Evolutionary conservation across 2,888 invertebrate species (phyloP).

Genomic region (Philereme transversata): DNA sequence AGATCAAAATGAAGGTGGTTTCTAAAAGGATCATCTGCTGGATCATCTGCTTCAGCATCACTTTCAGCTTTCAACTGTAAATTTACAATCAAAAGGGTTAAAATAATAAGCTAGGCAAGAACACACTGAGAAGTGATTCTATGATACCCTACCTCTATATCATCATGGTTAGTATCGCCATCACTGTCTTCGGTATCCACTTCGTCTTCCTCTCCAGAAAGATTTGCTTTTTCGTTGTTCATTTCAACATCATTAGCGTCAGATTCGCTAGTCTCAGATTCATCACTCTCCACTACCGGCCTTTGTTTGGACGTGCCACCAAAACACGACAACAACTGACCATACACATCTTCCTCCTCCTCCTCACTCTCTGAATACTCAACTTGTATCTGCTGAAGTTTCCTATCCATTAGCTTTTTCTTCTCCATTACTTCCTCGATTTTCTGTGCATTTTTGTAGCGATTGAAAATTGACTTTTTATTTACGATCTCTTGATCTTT

Average conservation of each 20-base stretch:
- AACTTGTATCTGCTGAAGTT: slow-evolving; percentile 59
- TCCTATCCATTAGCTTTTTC: slow-evolving; percentile 66
- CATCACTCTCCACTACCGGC: slow-evolving; percentile 56
- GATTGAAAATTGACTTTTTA: slow-evolving; percentile 76
- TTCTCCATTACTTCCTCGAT: slow-evolving; percentile 75
- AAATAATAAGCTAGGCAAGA: background rate
- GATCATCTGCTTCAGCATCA: slow-evolving; percentile 52
- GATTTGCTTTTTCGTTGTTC: slow-evolving; percentile 5
- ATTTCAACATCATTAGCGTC: slow-evolving; percentile 22
- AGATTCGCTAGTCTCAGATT: slow-evolving; percentile 39
- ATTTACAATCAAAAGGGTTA: slow-evolving; percentile 4
- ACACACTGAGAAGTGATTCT: background rate
- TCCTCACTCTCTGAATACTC: slow-evolving; percentile 80
- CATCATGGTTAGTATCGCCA: slow-evolving; percentile 34
- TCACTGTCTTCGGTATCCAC: slow-evolving; percentile 27
- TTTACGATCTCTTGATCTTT: slow-evolving; percentile 60
- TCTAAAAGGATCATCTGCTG: slow-evolving; percentile 85
- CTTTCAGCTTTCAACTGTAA: slow-evolving; percentile 51
- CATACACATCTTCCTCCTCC: slow-evolving; percentile 76
- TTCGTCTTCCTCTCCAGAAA: slow-evolving; percentile 5
- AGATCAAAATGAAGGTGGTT: slow-evolving; percentile 88
- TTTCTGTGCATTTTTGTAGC: slow-evolving; percentile 77
- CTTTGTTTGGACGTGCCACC: slow-evolving; percentile 45
- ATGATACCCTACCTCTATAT: slow-evolving; percentile 38
- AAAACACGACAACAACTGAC: slow-evolving; percentile 81